Percentiles rank a stretch among this genome's conserved stretches.
These are phyloP conservation scores for Cotesia vestalis DNA, from an alignment of 1,140 invertebrate species.

Conservation along the genomic window DNA sequence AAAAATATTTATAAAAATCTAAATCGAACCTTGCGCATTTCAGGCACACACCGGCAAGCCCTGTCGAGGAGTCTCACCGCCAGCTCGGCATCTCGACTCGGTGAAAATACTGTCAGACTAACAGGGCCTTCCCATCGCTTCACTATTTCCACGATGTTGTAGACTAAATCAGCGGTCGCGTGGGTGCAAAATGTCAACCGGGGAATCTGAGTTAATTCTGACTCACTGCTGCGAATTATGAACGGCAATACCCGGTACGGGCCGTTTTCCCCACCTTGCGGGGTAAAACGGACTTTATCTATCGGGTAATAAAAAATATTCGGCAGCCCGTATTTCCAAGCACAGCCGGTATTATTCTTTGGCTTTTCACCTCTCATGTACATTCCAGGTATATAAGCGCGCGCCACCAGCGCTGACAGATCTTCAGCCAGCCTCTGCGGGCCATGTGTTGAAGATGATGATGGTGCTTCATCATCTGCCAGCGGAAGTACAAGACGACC, in stretches of 20 bases:
- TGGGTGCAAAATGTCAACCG: conserved; percentile 75
- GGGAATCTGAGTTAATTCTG: conserved; percentile 52
- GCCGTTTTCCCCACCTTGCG: conserved; percentile 68
- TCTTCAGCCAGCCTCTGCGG: neutral
- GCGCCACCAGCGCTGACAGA: conserved; percentile 11
- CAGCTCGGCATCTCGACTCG: conserved; percentile 72
- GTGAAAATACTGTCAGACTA: conserved; percentile 77
- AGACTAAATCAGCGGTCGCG: conserved; percentile 77
- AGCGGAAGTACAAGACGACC: conserved; percentile 40
- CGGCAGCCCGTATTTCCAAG: conserved; percentile 72
- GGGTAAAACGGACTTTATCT: conserved; percentile 62
- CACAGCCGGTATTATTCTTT: conserved; percentile 69
- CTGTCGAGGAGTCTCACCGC: conserved; percentile 71
- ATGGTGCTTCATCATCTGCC: neutral
- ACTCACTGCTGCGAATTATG: conserved; percentile 62
- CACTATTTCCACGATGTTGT: conserved; percentile 75
- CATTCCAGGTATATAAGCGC: conserved; percentile 59
- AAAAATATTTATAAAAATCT: neutral
- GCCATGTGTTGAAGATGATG: conserved; percentile 25
- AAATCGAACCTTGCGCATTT: conserved; percentile 69
- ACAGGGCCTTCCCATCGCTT: conserved; percentile 77
- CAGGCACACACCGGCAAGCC: conserved; percentile 71
- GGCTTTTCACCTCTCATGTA: conserved; percentile 67
- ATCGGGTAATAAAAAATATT: conserved; percentile 64
- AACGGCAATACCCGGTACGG: conserved; percentile 75